Percentiles rank a stretch among this genome's conserved stretches.
Conservation (phyloP, 2,888 invertebrate genomes). For the Lepeophtheirus nordmannii region DNA sequence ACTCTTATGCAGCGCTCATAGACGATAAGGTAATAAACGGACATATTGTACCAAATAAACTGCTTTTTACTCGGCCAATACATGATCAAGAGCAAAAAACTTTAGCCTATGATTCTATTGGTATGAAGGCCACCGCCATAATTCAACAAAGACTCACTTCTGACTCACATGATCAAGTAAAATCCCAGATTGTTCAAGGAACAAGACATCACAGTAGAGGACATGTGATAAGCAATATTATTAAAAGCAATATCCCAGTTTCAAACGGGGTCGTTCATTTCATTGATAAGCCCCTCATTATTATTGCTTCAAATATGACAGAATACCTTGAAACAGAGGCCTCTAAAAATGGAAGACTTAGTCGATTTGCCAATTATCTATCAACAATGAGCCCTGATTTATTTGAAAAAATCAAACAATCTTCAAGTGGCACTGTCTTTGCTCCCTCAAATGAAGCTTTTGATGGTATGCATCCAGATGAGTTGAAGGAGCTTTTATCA, state of each 20-base stretch:
- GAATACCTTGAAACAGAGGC: constrained; percentile 14
- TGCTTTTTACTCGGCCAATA: constrained; percentile 64
- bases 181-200: constrained; percentile 28
- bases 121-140: constrained; percentile 15
- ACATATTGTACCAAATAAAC: constrained; percentile 70
- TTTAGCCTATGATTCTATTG: constrained; percentile 50
- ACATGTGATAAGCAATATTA: constrained; percentile 70
- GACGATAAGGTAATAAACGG: constrained; percentile 73
- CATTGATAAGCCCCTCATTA: constrained; percentile 79
- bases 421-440: constrained; percentile 63
- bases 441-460: constrained; percentile 79
- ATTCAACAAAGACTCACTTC: constrained; percentile 8
- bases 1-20: constrained; percentile 43
- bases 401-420: constrained; percentile 50
- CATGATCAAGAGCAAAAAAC: constrained; percentile 57
- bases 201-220: constrained; percentile 37
- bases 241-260: constrained; percentile 75
- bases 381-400: constrained; percentile 56
- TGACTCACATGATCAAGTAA: constrained; percentile 22
- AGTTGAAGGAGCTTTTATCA: constrained; percentile 6
- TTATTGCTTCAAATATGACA: constrained; percentile 46
- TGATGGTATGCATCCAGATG: constrained; percentile 45
- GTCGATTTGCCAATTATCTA: constrained; percentile 65
- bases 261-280: constrained; percentile 83
- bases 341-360: constrained; percentile 42